phyloP scores from a whole-genome alignment of 2,113 vertebrate species.

The Martes martes region DNA sequence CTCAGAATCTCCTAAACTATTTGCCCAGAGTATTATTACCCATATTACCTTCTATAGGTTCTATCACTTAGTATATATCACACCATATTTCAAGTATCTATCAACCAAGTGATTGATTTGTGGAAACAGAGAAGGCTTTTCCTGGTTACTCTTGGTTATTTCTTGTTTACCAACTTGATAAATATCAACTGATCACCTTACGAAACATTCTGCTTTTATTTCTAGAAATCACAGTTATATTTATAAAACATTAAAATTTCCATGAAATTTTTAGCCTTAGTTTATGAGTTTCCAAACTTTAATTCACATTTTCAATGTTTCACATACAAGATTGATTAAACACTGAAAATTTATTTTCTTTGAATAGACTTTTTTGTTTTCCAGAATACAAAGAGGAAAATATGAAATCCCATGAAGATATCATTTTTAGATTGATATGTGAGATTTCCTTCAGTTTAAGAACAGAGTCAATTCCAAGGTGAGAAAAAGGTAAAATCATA shows the following conservation, averaged over 20 bases:
- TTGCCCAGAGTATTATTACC: not conserved
- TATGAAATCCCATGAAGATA: not conserved
- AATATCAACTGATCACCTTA: not conserved
- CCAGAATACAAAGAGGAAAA: not conserved
- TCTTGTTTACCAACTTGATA: not conserved
- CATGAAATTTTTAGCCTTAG: not conserved
- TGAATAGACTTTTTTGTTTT: not conserved
- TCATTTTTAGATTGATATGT: not conserved
- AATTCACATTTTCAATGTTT: not conserved
- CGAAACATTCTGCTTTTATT: not conserved
- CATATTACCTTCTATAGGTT: not conserved
- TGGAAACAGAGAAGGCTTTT: not conserved
- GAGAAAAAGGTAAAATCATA: not conserved
- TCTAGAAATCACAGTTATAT: not conserved
- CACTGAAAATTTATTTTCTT: not conserved
- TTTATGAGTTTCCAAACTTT: not conserved
- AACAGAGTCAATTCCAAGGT: not conserved
- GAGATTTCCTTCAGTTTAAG: not conserved
- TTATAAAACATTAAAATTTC: not conserved
- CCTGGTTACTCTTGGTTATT: not conserved
- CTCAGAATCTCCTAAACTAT: not conserved
- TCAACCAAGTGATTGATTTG: not conserved
- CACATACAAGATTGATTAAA: not conserved
- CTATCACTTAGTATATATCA: not conserved
- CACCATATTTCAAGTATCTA: not conserved